These are phyloP conservation scores for Loris lydekkerianus DNA, from an alignment of 2,797 vertebrate genomes.

Conservation along the genomic window DNA sequence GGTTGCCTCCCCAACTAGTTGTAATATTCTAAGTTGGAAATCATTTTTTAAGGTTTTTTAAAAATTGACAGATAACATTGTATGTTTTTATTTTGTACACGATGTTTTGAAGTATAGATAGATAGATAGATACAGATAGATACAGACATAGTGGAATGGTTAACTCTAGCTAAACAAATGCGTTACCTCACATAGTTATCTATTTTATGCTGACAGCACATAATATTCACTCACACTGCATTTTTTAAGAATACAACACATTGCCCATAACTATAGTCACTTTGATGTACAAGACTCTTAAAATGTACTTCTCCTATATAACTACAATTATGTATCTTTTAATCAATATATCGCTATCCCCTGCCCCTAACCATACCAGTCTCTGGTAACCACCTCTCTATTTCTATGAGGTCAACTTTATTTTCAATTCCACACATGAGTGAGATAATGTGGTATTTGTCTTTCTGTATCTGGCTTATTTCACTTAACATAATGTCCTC, in stretches of 20 bases:
- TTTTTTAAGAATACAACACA: background rate
- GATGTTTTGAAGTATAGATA: background rate
- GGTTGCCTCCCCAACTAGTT: background rate
- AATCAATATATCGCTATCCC: background rate
- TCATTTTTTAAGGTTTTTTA: background rate
- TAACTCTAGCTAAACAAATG: background rate
- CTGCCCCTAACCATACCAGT: background rate
- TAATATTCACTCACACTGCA: background rate
- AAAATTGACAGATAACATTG: background rate
- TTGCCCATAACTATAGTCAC: background rate
- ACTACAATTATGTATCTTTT: background rate
- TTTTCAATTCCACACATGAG: background rate
- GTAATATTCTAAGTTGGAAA: background rate
- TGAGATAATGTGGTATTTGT: background rate
- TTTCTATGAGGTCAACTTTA: background rate
- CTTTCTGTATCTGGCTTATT: background rate
- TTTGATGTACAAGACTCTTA: background rate
- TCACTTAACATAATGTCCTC: background rate
- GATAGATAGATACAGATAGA: no score
- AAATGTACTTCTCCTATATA: background rate
- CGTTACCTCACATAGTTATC: background rate
- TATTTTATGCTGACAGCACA: background rate
- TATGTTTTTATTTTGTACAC: background rate
- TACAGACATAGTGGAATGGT: background rate
- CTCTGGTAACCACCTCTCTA: background rate